Conservation (phyloP, 2,113 vertebrate species). For the Myrmophylax atrothorax region DNA sequence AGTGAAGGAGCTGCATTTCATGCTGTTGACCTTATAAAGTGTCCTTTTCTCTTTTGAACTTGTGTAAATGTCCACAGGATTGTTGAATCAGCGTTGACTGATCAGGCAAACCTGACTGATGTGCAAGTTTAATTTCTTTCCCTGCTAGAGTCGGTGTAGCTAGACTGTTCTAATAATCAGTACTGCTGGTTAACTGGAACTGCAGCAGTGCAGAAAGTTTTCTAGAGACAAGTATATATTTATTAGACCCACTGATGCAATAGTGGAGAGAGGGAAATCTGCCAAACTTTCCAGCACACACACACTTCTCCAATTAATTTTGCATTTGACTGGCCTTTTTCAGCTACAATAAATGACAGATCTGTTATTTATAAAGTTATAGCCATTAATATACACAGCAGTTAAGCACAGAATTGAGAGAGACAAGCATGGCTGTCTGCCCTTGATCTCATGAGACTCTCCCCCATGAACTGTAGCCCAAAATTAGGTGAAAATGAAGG, state of each 20-base stretch:
- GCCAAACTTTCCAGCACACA: neutral
- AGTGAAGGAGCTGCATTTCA: neutral
- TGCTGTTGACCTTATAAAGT: neutral
- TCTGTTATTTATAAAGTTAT: neutral
- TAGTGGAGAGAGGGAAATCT: neutral
- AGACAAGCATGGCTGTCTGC: neutral
- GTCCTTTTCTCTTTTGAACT: neutral
- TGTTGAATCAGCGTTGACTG: neutral
- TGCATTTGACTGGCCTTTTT: neutral
- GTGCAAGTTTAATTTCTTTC: neutral
- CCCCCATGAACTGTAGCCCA: neutral
- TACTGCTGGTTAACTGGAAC: neutral
- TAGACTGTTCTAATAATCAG: neutral
- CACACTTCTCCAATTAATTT: constrained; percentile 27
- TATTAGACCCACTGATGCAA: neutral
- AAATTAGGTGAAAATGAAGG: neutral
- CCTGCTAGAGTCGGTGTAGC: neutral
- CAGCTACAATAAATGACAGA: neutral
- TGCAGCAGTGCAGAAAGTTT: neutral
- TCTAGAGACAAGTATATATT: neutral
- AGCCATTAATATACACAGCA: neutral
- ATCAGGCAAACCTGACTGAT: neutral
- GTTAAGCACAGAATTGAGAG: neutral
- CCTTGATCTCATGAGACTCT: neutral
- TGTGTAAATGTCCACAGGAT: neutral